phyloP scores from a whole-genome alignment of 2,113 vertebrate species.

The Galeopterus variegatus region DNA sequence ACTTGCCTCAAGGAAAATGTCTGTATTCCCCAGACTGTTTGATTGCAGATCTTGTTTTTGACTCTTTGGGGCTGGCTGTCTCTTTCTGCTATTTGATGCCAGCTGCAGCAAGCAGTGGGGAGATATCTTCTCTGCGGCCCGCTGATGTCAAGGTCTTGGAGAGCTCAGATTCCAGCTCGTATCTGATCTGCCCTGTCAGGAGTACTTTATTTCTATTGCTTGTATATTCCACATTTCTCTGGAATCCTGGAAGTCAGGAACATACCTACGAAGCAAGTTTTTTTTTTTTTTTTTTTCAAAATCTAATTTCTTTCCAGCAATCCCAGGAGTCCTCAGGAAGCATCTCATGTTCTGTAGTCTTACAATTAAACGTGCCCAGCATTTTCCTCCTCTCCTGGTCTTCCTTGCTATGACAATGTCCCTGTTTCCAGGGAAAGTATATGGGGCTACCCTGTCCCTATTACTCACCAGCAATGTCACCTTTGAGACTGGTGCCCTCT shows the following conservation, averaged over 20 bases:
- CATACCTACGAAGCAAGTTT: constrained; percentile 11
- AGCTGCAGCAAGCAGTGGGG: background rate
- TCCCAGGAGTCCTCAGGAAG: background rate
- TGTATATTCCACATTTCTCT: background rate
- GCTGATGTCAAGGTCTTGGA: constrained; percentile 53
- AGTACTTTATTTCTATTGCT: constrained; percentile 60
- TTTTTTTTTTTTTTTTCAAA: background rate
- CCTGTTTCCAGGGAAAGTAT: background rate
- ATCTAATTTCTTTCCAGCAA: background rate
- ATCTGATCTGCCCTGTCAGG: background rate
- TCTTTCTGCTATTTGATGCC: background rate
- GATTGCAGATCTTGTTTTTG: constrained; percentile 55
- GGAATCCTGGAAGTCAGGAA: background rate
- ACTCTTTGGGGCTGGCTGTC: constrained; percentile 40
- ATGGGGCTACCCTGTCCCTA: too few relatives aligned
- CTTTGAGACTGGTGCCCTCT: background rate
- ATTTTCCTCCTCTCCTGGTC: background rate
- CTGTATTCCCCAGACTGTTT: constrained; percentile 56
- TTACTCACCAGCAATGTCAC: background rate
- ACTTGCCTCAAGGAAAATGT: constrained; percentile 60
- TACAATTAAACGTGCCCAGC: background rate
- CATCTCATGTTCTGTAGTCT: background rate
- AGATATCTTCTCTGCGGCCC: background rate
- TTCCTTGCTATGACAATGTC: background rate
- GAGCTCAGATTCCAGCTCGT: constrained; percentile 57